Evolutionary conservation across 2,888 invertebrate genomes (phyloP), one percentile per base, ranked within the genome.

Genomic region (Monoplex corrugatus): DNA sequence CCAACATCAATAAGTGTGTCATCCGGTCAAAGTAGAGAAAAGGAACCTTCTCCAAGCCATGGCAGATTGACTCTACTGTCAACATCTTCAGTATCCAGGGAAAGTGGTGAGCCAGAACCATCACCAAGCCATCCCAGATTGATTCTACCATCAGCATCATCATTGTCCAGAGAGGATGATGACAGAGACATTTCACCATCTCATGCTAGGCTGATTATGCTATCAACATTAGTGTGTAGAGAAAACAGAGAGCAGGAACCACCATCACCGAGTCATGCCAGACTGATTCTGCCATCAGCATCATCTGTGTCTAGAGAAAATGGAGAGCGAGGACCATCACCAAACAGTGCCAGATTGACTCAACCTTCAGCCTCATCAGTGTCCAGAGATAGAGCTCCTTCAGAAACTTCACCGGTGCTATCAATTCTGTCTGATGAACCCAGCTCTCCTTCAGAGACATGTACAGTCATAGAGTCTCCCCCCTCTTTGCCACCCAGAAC

Each of bases 21-120:
- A 19, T 88, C 88, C 16, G 43, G 63, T 10, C 83, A 43, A 10
- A 83, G 83, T 80, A 43, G 45, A 16, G 89, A 89, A 23, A 63
- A 40, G 23, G 87, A 89, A 10, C 50, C 43, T n/a, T 87, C 87
- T 2, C 45, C 38, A 1, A 16, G 50, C n/a, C 35, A 28, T 13
- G 38, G 35, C 35, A 82, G 3, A 45, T 45, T n/a, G 44, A 44
- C 84, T 16, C 68, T 10, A 43, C 63, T 32, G 13, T 68, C 68
- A 2, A 40, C 40, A 10, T 38, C 43, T 6, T 85, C 28, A 2
- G 10, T 85, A n/a, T 85, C 63, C 13, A 85, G n/a, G 35, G 38
- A 68, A n/a, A 32, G 40, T 40, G 50, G 38, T 43, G 28, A 35
- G 16, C 63, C 32, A 38, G 16, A 45, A 10, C 40, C 68, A 8